Base-by-base conservation (phyloP, 2,888 invertebrate genomes). In the Tridacna gigas region DNA sequence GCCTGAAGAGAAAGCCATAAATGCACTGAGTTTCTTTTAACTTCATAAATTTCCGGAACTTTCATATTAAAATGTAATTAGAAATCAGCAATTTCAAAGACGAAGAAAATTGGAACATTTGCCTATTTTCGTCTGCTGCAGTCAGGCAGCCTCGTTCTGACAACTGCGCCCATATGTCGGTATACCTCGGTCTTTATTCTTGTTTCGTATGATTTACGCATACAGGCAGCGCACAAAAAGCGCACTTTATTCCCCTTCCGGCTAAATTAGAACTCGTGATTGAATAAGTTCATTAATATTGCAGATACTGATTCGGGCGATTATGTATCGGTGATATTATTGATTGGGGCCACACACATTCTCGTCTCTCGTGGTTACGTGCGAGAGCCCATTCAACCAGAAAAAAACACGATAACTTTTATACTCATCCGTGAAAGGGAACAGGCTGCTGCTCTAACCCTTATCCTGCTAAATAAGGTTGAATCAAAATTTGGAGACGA, bases 261-360 rank as follows among this genome's bases (percentile, higher is more conserved):
- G 75, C 82, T 56, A 76, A 69, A 74, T 79, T 74, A 75, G 75
- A 45, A 71, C 67, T 75, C 67, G 61, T 78, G 75, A 82, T 79
- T 79, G 75, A 82, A 69, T 75, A 79, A 78, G 78, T 75, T 82
- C 82, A 82, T 82, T 82, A 82, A 82, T 82, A 82, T 82, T 82
- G 79, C 82, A 82, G 78, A 78, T 67, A 66, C 61, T 74, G 82
- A 82, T 82, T 74, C 69, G 25, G 63, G 63, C 22, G 82, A 82
- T 78, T 82, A 79, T 79, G 69, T 82, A 82, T 82, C 79, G 75
- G 74, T 82, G 78, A 82, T 65, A 71, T n/a, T 71, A 71, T 71
- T 20, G 71, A 71, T 71, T 26, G 51, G 7, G 71, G 56, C 51
- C 51, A 48, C 71, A 71, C 71, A 71, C 71, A 71, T 22, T 22